phyloP scores from a whole-genome alignment of 2,888 invertebrate genomes.

The Nasonia oneida region DNA sequence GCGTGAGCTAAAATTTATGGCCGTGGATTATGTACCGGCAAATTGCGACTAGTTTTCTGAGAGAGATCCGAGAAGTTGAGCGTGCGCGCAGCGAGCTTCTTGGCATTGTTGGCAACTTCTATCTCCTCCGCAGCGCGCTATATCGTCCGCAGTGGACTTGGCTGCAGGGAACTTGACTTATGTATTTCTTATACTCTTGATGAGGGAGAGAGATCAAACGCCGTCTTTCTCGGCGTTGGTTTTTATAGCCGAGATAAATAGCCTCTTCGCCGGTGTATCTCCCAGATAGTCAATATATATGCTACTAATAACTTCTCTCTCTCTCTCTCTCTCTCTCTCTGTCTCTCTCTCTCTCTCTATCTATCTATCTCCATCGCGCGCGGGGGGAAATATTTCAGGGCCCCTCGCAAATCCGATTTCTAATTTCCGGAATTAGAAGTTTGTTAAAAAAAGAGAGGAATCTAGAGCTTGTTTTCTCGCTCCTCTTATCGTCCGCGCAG shows the following conservation, averaged over 20 bases:
- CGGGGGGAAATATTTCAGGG: constrained; percentile 45
- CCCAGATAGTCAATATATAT: background rate
- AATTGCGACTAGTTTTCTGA: constrained; percentile 60
- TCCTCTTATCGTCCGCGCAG: constrained; percentile 23
- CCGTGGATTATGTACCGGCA: constrained; percentile 57
- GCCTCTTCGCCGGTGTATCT: background rate
- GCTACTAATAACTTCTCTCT: constrained; percentile 32
- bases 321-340: no score
- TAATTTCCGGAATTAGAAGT: constrained; percentile 64
- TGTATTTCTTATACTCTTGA: constrained; percentile 4
- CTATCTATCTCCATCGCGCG: background rate
- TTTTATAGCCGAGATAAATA: background rate
- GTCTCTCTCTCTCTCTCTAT: background rate
- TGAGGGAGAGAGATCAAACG: constrained; percentile 4
- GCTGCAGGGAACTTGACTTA: constrained; percentile 5
- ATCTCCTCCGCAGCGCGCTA: no score
- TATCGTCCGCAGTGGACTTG: background rate
- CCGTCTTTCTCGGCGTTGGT: background rate
- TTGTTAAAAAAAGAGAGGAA: constrained; percentile 50
- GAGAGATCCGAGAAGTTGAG: constrained; percentile 31
- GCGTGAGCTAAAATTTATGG: constrained; percentile 60
- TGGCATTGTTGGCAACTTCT: constrained; percentile 53
- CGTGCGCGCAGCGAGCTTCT: constrained; percentile 23
- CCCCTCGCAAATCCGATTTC: constrained; percentile 59
- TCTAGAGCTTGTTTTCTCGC: constrained; percentile 18